Base-by-base conservation (phyloP, 2,888 invertebrate genomes). In the Unio pictorum region DNA sequence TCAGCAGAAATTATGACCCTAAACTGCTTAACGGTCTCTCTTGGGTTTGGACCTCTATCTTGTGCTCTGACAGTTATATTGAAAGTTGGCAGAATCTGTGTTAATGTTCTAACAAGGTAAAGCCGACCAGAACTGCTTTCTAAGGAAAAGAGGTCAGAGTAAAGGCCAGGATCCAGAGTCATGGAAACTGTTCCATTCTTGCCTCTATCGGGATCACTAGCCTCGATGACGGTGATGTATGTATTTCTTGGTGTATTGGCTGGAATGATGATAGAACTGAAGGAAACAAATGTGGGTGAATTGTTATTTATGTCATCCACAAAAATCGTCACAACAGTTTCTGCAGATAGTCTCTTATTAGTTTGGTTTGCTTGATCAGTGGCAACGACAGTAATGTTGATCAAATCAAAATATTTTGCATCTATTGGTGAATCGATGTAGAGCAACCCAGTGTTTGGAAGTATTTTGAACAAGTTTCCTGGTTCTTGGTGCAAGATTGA, bases 181-280 rank as follows among this genome's bases (percentile, higher is more conserved):
- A 97, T 97, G 3, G 96, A 96, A 30, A 98, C 96, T 75, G 95
- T 91, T 26, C 97, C 97, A 90, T 98, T 98, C 28, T 95, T 95
- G 77, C 95, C 95, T 2, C 95, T 95, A 90, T 98, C 98, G 64
- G 95, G 92, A 90, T 98, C 98, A 67, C 94, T 92, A 5, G 98
- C 98, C 74, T 93, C 91, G 18, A 97, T 93, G 11, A 68, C 75
- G 76, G 93, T 93, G 92, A 95, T 95, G 64, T 96, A 93, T 66
- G 94, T 92, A 89, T 92, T 87, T 89, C 91, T 91, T 90, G 91
- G 84, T 23, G 87, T 87, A 5, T 90, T 87, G 54, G 90, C 89
- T 23, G 72, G 82, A 68, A 73, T 84, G 73, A 97, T 93, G 54
- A 95, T 95, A 87, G 94, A 93, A 87, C 95, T 95, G 55, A 85